Evolutionary conservation across 2,888 invertebrate genomes (phyloP).

Genomic region (Craniophora ligustri): DNA sequence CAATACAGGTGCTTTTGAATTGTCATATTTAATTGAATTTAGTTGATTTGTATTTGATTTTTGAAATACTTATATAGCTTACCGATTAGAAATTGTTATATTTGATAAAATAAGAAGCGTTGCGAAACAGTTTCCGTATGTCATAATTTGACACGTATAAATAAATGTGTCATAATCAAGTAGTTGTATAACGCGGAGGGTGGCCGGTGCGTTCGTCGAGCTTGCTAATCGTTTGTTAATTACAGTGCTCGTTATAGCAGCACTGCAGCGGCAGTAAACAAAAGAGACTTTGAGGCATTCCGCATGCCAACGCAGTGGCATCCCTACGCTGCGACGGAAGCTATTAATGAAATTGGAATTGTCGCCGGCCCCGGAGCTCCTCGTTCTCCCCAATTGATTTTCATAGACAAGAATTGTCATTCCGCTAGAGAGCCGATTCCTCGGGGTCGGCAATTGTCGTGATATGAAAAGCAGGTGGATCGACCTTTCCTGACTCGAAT

Average conservation of each 20-base stretch:
- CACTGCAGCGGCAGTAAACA: slow-evolving; percentile 41
- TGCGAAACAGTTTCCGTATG: not conserved
- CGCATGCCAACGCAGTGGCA: slow-evolving; percentile 58
- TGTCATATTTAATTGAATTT: too few relatives aligned
- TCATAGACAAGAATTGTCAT: slow-evolving; percentile 85
- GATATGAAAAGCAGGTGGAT: slow-evolving; percentile 88
- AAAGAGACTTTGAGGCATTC: slow-evolving; percentile 50
- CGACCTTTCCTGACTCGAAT: slow-evolving; percentile 80
- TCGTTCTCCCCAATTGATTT: slow-evolving; percentile 84
- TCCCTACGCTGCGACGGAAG: slow-evolving; percentile 73
- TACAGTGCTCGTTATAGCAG: slow-evolving; percentile 49
- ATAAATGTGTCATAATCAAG: slow-evolving; percentile 22
- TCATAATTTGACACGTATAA: slow-evolving; percentile 4
- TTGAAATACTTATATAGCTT: too few relatives aligned
- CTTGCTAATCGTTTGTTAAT: slow-evolving; percentile 55
- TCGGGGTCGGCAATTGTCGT: slow-evolving; percentile 85
- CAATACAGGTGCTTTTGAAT: too few relatives aligned
- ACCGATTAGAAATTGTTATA: too few relatives aligned
- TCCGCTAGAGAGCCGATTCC: slow-evolving; percentile 78
- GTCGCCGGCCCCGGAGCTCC: slow-evolving; percentile 72
- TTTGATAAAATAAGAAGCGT: too few relatives aligned
- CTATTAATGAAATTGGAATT: slow-evolving; percentile 84
- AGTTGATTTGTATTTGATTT: too few relatives aligned
- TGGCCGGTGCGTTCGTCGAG: slow-evolving; percentile 12
- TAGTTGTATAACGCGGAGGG: slow-evolving; percentile 12